Base-by-base conservation (phyloP, 2,113 vertebrate species). In the Monarcha castaneiventris region DNA sequence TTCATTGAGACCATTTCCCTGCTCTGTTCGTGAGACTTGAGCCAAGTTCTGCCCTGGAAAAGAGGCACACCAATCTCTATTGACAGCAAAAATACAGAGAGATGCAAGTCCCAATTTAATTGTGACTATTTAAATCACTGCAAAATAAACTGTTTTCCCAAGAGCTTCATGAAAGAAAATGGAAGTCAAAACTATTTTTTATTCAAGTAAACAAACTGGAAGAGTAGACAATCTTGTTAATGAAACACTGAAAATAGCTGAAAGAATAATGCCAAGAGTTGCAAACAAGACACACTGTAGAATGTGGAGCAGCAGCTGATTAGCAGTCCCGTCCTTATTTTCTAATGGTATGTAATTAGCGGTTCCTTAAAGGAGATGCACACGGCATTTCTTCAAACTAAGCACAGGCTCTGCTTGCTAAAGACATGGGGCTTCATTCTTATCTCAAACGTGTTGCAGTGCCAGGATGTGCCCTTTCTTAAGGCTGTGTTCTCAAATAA, bases 151-250 rank as follows among this genome's bases (percentile, higher is more conserved):
- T 92, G 49, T 72, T 92, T 97, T 97, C 94, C 90, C 87, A 92
- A 56, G 88, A 96, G 87, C 46, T 84, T 90, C 82, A 77, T 55
- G 86, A 97, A 84, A 85, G 90, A 90, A 94, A 94, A 95, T 79
- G 91, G 96, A 97, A 97, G 95, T 95, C 81, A 90, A 95, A 95
- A 91, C 81, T 95, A 86, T 96, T 95, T 96, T 96, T 94, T 79
- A 96, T 72, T 97, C 64, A 62, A 96, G 96, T 91, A 97, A 97
- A 96, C 90, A 49, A 97, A 97, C 96, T 93, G 91, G 92, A 94
- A 94, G 90, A 86, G 89, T 52, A 94, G 97, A 97, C 95, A 97
- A 97, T 95, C 90, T 83, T 35, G 35, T 96, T 97, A 97, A 97
- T 93, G 91, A 96, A 94, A 90, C 96, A 78, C 73, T 81, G 92